Conservation (phyloP, 1,140 invertebrate genomes). For the Mya arenaria region DNA sequence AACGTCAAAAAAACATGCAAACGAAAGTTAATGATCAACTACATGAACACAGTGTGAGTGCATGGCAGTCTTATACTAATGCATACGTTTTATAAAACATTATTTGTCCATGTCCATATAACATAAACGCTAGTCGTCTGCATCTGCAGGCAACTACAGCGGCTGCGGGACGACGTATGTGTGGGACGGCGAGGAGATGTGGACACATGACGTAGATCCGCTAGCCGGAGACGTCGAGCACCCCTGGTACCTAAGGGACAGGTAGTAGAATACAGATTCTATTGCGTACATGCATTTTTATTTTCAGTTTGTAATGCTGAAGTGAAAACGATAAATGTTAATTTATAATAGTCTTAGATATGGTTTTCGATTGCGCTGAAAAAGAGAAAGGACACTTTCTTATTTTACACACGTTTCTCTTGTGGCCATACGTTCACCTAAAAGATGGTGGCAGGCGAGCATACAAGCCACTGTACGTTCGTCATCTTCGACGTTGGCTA, state of each 20-base stretch:
- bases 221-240: constrained; percentile 30
- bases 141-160: constrained; percentile 50
- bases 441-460: too few species aligned
- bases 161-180: constrained; percentile 52
- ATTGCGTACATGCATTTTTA: not conserved
- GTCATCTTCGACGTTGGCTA: too few species aligned
- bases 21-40: not conserved
- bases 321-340: too few species aligned
- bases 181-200: constrained; percentile 28
- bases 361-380: too few species aligned
- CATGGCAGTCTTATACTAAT: not conserved
- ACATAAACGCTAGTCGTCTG: not conserved
- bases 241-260: constrained; percentile 50
- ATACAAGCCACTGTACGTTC: too few species aligned
- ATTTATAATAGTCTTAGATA: too few species aligned
- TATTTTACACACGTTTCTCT: too few species aligned
- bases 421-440: too few species aligned
- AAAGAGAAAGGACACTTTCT: too few species aligned
- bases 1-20: not conserved
- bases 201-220: constrained; percentile 49
- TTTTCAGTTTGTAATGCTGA: not conserved
- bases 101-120: not conserved
- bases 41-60: not conserved
- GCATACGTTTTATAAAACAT: not conserved
- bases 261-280: too few species aligned